These are phyloP conservation scores for Leptoclinus maculatus DNA, from an alignment of 2,797 vertebrate genomes.

Conservation along the genomic window DNA sequence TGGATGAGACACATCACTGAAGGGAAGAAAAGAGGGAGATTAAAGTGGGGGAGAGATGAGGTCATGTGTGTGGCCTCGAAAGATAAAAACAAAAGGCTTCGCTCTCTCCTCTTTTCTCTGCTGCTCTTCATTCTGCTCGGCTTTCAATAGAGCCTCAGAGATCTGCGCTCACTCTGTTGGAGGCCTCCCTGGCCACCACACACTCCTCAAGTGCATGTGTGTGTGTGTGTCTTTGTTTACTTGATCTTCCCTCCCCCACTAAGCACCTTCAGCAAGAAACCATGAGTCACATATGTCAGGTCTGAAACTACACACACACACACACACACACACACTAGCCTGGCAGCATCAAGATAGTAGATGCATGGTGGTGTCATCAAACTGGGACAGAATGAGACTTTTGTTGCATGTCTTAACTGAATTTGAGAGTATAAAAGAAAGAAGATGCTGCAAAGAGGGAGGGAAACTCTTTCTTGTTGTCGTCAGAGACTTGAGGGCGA, in stretches of 20 bases:
- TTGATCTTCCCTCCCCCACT: conserved; percentile 47
- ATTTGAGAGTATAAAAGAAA: not conserved
- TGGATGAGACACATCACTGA: conserved; percentile 31
- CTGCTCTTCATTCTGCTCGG: conserved; percentile 51
- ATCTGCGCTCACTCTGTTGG: conserved; percentile 52
- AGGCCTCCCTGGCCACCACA: conserved; percentile 54
- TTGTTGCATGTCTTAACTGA: not conserved
- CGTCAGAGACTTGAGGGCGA: not conserved
- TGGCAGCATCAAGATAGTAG: not conserved
- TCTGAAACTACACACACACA: not conserved
- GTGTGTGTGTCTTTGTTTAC: not conserved
- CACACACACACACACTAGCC: not conserved
- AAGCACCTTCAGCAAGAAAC: conserved; percentile 44
- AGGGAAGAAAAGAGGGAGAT: conserved; percentile 21
- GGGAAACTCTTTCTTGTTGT: not conserved
- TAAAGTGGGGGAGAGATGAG: conserved; percentile 37
- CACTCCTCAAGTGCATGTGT: conserved; percentile 44
- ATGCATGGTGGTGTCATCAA: conserved; percentile 20
- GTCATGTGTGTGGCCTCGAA: conserved; percentile 43
- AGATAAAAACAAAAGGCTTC: conserved; percentile 40
- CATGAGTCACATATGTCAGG: conserved; percentile 49
- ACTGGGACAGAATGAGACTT: conserved; percentile 11
- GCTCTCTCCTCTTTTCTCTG: conserved; percentile 38
- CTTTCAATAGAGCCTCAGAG: conserved; percentile 45
- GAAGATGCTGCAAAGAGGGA: not conserved